These are phyloP conservation scores for Takifugu bimaculatus DNA, from an alignment of 2,113 vertebrate genomes.

Conservation along the genomic window DNA sequence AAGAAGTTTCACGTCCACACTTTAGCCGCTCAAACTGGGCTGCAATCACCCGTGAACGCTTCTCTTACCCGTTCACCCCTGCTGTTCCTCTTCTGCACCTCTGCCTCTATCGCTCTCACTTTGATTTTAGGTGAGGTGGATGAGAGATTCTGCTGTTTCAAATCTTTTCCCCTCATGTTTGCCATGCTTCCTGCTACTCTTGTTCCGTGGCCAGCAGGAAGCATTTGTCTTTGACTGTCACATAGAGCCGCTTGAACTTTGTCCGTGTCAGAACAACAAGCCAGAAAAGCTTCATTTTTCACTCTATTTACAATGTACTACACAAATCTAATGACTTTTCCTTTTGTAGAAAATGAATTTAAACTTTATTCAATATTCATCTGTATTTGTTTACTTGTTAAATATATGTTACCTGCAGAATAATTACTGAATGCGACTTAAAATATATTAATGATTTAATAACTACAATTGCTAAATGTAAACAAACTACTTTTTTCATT, in stretches of 20 bases:
- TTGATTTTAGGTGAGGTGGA: slow-evolving; percentile 51
- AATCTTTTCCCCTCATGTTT: slow-evolving; percentile 24
- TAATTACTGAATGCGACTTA: too few species aligned
- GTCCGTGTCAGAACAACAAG: slow-evolving; percentile 9
- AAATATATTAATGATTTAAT: too few species aligned
- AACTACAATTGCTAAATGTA: too few species aligned
- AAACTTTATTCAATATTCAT: not conserved
- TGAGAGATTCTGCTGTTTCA: slow-evolving; percentile 30
- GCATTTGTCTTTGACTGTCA: slow-evolving; percentile 13
- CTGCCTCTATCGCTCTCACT: slow-evolving; percentile 33
- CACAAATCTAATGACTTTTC: too few species aligned
- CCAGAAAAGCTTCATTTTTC: slow-evolving; percentile 3
- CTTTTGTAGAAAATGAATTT: not conserved
- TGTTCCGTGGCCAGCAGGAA: slow-evolving; percentile 15
- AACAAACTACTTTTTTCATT: too few species aligned
- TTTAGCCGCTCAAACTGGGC: slow-evolving; percentile 76
- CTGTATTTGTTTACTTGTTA: too few species aligned
- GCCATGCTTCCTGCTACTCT: slow-evolving; percentile 21
- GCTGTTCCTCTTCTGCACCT: slow-evolving; percentile 30
- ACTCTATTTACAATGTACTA: not conserved
- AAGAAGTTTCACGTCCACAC: slow-evolving; percentile 93
- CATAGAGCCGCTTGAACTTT: slow-evolving; percentile 7
- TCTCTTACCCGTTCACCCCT: slow-evolving; percentile 35
- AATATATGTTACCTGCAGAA: too few species aligned
- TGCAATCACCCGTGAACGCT: slow-evolving; percentile 71